These are phyloP conservation scores for Caenorhabditis plicata DNA, from an alignment of 2,888 invertebrate genomes.

Conservation along the genomic window DNA sequence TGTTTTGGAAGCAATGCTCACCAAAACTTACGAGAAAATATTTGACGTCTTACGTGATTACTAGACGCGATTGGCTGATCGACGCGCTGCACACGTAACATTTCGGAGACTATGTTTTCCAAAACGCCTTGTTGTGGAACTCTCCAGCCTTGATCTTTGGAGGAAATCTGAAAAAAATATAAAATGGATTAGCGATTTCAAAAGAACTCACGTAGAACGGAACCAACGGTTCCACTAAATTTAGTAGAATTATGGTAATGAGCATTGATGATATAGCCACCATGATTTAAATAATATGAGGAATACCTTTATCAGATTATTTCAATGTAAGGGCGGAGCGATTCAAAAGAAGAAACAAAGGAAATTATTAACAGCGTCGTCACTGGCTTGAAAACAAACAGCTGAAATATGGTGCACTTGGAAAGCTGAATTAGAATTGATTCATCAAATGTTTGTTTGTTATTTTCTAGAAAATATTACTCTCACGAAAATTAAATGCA, in stretches of 20 bases:
- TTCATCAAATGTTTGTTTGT: too few species aligned
- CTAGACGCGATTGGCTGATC: conserved; percentile 10
- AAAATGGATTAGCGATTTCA: background rate
- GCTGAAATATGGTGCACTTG: too few species aligned
- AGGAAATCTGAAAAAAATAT: conserved; percentile 9
- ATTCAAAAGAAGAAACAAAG: too few species aligned
- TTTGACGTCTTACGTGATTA: conserved; percentile 27
- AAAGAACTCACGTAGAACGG: conserved; percentile 29
- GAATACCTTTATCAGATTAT: too few species aligned
- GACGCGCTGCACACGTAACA: conserved; percentile 17
- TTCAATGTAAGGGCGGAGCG: too few species aligned
- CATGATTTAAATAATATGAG: too few species aligned
- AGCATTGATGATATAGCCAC: conserved; percentile 17
- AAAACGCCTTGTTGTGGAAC: conserved; percentile 29
- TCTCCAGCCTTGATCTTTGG: conserved; percentile 4
- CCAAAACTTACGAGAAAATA: conserved; percentile 29
- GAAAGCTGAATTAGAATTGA: too few species aligned
- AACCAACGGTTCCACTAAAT: conserved; percentile 11
- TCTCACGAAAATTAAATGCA: too few species aligned
- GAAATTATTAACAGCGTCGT: background rate
- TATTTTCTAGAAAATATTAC: too few species aligned
- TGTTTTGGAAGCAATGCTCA: too few species aligned
- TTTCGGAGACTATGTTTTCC: conserved; percentile 21
- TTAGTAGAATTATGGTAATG: too few species aligned
- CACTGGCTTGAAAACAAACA: conserved; percentile 1